These are phyloP conservation scores for Torymus aiolomorphi DNA, from an alignment of 2,888 invertebrate genomes.

Conservation along the genomic window DNA sequence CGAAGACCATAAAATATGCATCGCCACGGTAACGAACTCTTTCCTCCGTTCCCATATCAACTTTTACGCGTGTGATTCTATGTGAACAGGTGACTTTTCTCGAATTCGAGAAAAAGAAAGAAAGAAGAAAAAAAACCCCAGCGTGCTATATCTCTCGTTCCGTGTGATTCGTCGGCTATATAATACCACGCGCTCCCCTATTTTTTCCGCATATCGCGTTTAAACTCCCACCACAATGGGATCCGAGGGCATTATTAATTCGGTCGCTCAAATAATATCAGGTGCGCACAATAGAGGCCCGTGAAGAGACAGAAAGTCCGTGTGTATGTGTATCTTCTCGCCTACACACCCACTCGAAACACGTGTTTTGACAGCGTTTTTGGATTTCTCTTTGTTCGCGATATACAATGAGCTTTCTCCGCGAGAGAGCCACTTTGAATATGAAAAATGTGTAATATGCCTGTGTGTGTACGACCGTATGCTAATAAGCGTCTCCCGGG, in stretches of 20 bases:
- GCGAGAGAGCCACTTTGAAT: conserved; percentile 30
- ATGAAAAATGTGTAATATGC: conserved; percentile 17
- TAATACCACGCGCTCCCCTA: not conserved
- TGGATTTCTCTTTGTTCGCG: conserved; percentile 36
- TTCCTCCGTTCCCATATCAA: not conserved
- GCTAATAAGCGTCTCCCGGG: conserved; percentile 8
- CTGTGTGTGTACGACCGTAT: conserved; percentile 6
- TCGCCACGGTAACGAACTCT: not conserved
- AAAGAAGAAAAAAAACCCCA: too few species aligned
- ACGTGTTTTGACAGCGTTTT: conserved; percentile 7
- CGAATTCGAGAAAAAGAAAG: too few species aligned
- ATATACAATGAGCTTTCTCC: conserved; percentile 7
- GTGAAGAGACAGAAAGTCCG: not conserved
- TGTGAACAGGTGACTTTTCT: too few species aligned
- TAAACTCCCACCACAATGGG: too few species aligned
- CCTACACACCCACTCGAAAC: too few species aligned
- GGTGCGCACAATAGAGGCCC: too few species aligned
- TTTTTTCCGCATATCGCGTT: conserved; percentile 13
- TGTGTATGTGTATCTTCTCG: too few species aligned
- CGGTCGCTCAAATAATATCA: conserved; percentile 18
- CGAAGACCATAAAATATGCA: too few species aligned
- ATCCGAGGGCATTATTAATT: conserved; percentile 9
- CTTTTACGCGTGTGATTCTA: too few species aligned
- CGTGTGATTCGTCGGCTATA: not conserved
- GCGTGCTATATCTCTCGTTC: not conserved